A percentile compares a stretch with the other conserved stretches of the same genome.
Evolutionary conservation across 2,797 vertebrate genomes (phyloP).

Genomic region (Parotocinclus haroldoi): DNA sequence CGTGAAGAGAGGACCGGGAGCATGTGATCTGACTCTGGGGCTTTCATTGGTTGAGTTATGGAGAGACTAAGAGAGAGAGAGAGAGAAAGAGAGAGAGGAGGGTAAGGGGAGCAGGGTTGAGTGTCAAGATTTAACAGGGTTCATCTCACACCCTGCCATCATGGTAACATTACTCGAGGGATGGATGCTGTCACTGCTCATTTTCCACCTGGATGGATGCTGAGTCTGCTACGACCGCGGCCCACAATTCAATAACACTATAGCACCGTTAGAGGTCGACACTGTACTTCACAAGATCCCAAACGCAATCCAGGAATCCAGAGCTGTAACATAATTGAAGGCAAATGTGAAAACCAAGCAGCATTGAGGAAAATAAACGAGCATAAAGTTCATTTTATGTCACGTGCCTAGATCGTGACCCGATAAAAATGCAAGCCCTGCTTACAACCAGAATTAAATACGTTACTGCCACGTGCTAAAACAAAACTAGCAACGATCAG

Average conservation of each 20-base stretch:
- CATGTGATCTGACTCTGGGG: conserved; percentile 73
- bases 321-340: no score
- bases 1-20: conserved; percentile 58
- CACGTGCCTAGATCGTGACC: no score
- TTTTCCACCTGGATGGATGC: conserved; percentile 30
- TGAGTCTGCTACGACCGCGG: background rate
- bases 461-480: no score
- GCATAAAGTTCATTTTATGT: no score
- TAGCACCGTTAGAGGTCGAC: conserved; percentile 25
- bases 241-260: background rate
- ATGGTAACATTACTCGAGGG: conserved; percentile 16
- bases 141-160: conserved; percentile 9
- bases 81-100: conserved; percentile 2
- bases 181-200: conserved; percentile 7
- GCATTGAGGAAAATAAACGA: no score
- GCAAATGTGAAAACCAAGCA: no score
- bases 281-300: background rate
- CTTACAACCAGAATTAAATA: no score
- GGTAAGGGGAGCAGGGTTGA: background rate
- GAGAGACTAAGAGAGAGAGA: conserved; percentile 1
- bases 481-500: no score
- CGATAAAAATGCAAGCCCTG: no score
- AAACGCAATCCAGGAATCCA: no score
- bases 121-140: background rate
- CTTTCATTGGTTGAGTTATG: conserved; percentile 24